Base-by-base conservation (phyloP, 2,113 vertebrate species). In the Microtus pennsylvanicus region DNA sequence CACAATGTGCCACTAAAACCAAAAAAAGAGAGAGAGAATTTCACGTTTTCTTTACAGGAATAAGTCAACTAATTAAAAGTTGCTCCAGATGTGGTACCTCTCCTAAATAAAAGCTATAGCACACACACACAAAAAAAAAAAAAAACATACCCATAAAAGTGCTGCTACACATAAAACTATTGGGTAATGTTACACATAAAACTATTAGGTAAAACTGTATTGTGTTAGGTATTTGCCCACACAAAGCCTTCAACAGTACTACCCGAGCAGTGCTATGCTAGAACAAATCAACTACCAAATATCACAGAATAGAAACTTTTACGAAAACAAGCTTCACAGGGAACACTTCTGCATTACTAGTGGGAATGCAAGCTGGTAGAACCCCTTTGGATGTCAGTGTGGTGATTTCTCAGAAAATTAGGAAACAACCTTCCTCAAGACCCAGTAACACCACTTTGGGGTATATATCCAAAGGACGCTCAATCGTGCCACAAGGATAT, bases 1-100 rank as follows among this genome's bases (percentile, higher is more conserved):
- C 99, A 81, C 99, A 99, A 97, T 99, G 99, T 85, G 99, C 99
- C 98, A 99, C 99, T 99, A 96, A 82, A 95, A 90, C 82, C 88
- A 96, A 63, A 97, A 3, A 86, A 80, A 83, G 55, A 58, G 55
- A 58, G 19, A 58, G 5, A 87, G 76, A 19, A 45, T 87, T 82
- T 80, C 58, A 14, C 33, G 81, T 67, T 86, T 95, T 72, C 17
- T 38, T 38, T 52, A 81, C 0, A 90, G 89, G n/a, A 63, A 17
- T 19, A 45, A 45, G 45, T 45, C 45, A 45, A 45, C 45, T 45
- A 45, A 5, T 5, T 45, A 45, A 45, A 45, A 45, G 4, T 45
- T 22, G 0, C 7, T 24, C 70, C 4, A 89, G 67, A 70, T 85
- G 0, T 24, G 94, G 30, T 50, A 78, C 90, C 21, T 47, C 0